Conservation (phyloP, 2,113 vertebrate species). For the Gorsachius goisagi region DNA sequence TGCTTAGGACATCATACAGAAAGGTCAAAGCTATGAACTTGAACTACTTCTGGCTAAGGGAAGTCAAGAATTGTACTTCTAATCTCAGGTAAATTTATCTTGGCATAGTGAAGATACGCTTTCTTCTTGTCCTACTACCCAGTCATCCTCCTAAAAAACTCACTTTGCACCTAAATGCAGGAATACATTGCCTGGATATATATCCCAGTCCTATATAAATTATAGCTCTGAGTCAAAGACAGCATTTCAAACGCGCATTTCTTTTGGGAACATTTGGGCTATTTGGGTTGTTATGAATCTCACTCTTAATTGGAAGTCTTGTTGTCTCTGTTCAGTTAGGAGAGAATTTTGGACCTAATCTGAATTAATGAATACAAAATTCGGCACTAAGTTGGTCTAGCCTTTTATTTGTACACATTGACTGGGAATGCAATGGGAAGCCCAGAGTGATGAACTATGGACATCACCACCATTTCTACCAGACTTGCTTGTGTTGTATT, state of each 20-base stretch:
- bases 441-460: neutral
- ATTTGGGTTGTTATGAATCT: neutral
- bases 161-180: neutral
- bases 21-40: neutral
- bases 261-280: neutral
- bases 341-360: neutral
- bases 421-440: neutral
- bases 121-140: neutral
- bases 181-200: neutral
- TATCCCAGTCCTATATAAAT: neutral
- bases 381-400: neutral
- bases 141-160: neutral
- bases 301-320: neutral
- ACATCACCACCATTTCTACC: neutral
- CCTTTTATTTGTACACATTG: neutral
- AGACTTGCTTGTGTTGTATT: neutral
- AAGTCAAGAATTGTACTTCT: neutral
- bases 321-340: neutral
- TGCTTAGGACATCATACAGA: neutral
- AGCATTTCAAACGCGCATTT: neutral
- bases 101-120: fast-evolving
- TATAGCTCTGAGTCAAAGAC: neutral
- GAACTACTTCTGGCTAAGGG: neutral
- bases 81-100: neutral
- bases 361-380: neutral